Conservation (phyloP, 37 sponge, comb jelly and placozoan genomes). For the Bolinopsis microptera region DNA sequence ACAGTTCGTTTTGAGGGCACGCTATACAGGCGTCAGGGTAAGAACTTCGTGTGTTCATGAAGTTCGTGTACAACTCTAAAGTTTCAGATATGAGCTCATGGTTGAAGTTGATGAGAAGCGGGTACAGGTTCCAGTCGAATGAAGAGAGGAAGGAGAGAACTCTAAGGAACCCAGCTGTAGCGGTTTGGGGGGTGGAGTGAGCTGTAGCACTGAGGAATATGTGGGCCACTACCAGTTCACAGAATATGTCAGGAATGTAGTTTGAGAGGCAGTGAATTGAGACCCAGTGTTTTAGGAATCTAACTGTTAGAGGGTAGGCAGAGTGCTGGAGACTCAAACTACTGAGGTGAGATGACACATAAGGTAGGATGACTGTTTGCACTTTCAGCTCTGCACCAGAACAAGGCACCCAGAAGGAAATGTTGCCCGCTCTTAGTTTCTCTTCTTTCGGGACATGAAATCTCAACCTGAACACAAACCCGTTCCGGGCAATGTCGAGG, state of each 20-base stretch:
- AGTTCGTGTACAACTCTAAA: background rate
- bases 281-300: slow-evolving; percentile 91
- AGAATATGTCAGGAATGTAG: slow-evolving; percentile 81
- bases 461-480: slow-evolving; percentile 40
- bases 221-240: slow-evolving; percentile 87
- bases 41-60: background rate
- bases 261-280: slow-evolving; percentile 82
- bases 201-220: slow-evolving; percentile 76
- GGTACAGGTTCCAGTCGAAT: slow-evolving; percentile 80
- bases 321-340: slow-evolving; percentile 76
- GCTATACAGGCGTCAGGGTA: slow-evolving; percentile 43
- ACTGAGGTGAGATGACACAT: background rate
- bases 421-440: slow-evolving; percentile 23
- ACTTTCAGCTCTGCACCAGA: slow-evolving; percentile 13
- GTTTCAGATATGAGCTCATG: slow-evolving; percentile 1
- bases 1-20: slow-evolving; percentile 35
- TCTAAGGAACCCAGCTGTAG: slow-evolving; percentile 75
- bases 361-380: slow-evolving; percentile 13
- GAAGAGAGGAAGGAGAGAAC: slow-evolving; percentile 80
- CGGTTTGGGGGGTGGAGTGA: slow-evolving; percentile 76
- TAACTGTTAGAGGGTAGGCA: slow-evolving; percentile 72
- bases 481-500: slow-evolving; percentile 41
- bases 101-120: slow-evolving; percentile 81
- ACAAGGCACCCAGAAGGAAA: slow-evolving; percentile 54
- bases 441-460: slow-evolving; percentile 20